Base-by-base conservation (phyloP, 2,888 invertebrate species). In the Conops quadrifasciatus region DNA sequence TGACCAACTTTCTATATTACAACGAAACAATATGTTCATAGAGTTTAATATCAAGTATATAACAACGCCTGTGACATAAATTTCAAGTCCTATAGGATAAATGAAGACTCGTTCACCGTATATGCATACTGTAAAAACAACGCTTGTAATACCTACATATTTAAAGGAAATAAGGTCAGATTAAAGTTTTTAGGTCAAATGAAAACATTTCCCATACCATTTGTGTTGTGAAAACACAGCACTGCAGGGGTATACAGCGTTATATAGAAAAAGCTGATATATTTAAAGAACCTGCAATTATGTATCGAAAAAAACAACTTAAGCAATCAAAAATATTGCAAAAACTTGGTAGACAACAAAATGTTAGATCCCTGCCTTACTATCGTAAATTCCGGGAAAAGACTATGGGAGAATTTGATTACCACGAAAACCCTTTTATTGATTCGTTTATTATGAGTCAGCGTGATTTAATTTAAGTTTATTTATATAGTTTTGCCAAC, bases 371-470 rank as follows among this genome's bases (percentile, higher is more conserved):
- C 11, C 21, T 62, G 21, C 1, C 19, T 13, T 45, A 36, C 15
- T 62, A 13, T 30, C 19, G 62, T 30, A 62, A 7, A 21, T 5
- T 62, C 2, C 5, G 45, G 13, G 19, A 19, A 21, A 45, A 62
- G n/a, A 21, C 62, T 9, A 21, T 62, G 1, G 45, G 16, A 11
- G 62, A 43, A 45, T 62, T 62, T 62, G 62, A 62, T n/a, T 62
- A 45, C 19, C 21, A 62, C 21, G 21, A 62, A 13, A 45, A 62
- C 45, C 21, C n/a, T n/a, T n/a, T n/a, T n/a, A n/a, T n/a, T n/a
- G n/a, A n/a, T n/a, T n/a, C n/a, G n/a, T n/a, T n/a, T n/a, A n/a
- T n/a, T n/a, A n/a, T n/a, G n/a, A n/a, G n/a, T n/a, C n/a, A n/a
- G n/a, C n/a, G n/a, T n/a, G n/a, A n/a, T n/a, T n/a, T n/a, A n/a